A percentile compares a stretch with the other conserved stretches of the same genome.
Conservation (phyloP, 2,888 invertebrate genomes). For the Stenotaenia linearis region DNA sequence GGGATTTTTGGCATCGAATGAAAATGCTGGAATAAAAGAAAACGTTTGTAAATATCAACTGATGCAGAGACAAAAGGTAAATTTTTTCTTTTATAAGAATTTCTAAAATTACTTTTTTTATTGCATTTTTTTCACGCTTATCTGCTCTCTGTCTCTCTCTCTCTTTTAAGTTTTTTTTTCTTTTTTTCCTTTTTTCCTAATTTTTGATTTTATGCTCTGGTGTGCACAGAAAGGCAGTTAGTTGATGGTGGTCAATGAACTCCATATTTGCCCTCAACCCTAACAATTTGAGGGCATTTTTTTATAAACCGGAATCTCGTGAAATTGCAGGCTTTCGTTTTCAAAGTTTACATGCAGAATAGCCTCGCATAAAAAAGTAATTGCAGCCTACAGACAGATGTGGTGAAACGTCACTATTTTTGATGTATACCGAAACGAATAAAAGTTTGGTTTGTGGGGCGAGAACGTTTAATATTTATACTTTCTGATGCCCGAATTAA, state of each 20-base stretch:
- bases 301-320: background rate
- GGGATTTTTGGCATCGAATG: background rate
- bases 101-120: no score
- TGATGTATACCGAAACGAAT: background rate
- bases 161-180: no score
- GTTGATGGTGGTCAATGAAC: background rate
- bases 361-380: background rate
- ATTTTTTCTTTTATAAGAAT: no score
- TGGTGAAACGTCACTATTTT: background rate
- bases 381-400: background rate
- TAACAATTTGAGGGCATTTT: background rate
- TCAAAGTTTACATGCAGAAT: background rate
- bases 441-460: no score
- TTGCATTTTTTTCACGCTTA: no score
- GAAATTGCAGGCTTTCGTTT: background rate
- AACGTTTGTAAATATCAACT: background rate
- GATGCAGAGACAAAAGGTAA: background rate
- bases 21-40: background rate
- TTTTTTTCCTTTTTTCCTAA: background rate
- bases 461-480: no score
- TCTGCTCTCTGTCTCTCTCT: background rate
- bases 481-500: no score
- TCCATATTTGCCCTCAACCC: background rate
- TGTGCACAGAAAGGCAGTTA: background rate
- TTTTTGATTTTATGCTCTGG: background rate